phyloP scores from a whole-genome alignment of 2,113 vertebrate genomes.

The Taxidea taxus region DNA sequence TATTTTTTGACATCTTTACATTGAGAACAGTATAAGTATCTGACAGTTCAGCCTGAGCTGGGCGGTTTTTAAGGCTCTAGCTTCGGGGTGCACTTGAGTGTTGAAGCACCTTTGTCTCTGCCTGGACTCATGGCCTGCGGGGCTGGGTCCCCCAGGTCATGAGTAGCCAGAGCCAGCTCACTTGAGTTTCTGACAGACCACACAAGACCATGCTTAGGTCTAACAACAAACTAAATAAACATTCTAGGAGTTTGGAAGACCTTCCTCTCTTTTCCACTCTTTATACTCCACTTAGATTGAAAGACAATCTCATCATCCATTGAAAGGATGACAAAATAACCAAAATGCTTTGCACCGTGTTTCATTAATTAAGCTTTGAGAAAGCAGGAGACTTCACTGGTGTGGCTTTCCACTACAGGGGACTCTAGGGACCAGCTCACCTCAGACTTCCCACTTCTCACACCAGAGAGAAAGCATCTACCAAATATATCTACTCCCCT shows the following conservation, averaged over 20 bases:
- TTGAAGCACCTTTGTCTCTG: conserved; percentile 43
- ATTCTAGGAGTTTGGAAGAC: not conserved
- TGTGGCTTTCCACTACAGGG: not conserved
- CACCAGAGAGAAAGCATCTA: not conserved
- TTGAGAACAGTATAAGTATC: conserved; percentile 8
- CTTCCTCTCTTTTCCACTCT: not conserved
- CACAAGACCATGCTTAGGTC: not conserved
- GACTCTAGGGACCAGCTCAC: not conserved
- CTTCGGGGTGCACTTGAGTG: not conserved
- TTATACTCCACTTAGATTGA: not conserved
- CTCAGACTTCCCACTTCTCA: not conserved
- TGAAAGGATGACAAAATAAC: not conserved
- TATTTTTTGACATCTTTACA: conserved; percentile 46
- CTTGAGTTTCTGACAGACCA: not conserved
- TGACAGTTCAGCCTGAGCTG: conserved; percentile 6
- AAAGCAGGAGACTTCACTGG: not conserved
- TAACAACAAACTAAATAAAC: conserved; percentile 27
- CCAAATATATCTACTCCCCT: not conserved
- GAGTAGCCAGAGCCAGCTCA: not conserved
- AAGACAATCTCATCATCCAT: not conserved
- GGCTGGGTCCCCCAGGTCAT: not conserved
- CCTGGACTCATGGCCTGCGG: not conserved
- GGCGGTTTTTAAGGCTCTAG: conserved; percentile 47
- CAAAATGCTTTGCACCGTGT: not conserved
- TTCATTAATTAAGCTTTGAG: not conserved